Base-by-base conservation (phyloP, 2,797 vertebrate species). In the Danio tinwini region DNA sequence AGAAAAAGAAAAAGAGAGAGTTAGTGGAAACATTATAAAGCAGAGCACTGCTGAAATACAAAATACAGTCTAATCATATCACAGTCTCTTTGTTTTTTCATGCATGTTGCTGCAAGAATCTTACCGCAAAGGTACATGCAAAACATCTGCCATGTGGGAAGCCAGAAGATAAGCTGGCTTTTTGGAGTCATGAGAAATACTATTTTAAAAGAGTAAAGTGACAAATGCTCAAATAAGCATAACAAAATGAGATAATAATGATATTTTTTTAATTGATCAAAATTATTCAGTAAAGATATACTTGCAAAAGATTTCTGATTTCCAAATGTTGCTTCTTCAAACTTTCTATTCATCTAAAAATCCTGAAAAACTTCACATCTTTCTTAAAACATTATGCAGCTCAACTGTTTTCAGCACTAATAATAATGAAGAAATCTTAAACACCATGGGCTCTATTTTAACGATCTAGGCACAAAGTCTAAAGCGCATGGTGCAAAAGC, bases 1-100 rank as follows among this genome's bases (percentile, higher is more conserved):
- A 81, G 78, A 84, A 77, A 40, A 70, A 42, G 29, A 73, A 78
- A 39, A 84, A 81, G 69, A 62, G 45, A 70, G 74, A 85, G 71
- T 85, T 45, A 85, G 84, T 70, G 80, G 88, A 81, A 76, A 52
- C 40, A 75, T 84, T 37, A 49, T 29, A 75, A 69, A 59, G 44
- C 47, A 74, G 42, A 29, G 67, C 68, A 1, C 55, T 70, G 65
- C 4, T 78, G 55, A 80, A 70, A 82, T 47, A 39, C 16, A 81
- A 76, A 80, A 72, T 44, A 44, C 40, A n/a, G 1, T 70, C 56
- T 42, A 71, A 70, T 61, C 45, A 83, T 76, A 14, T 78, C 16
- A 19, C 62, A 64, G 42, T 73, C 37, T 45, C 65, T 29, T 29
- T 29, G 29, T 29, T 29, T 29, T 29, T 29, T 11, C 44, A 37